Evolutionary conservation across 2,113 vertebrate species (phyloP).

Genomic region (Pipra filicauda): DNA sequence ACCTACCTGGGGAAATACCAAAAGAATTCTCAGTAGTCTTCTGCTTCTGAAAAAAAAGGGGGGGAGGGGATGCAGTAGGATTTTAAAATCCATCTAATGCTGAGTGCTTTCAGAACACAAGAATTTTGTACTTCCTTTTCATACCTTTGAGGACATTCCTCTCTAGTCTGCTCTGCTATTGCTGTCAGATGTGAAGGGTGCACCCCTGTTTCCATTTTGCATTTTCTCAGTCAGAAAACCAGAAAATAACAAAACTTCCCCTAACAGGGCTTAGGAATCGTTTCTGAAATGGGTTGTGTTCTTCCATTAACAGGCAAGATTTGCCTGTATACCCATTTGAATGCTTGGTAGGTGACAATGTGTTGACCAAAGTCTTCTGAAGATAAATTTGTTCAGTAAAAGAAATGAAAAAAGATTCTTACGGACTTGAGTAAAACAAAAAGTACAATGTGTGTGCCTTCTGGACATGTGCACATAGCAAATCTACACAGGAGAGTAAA

Average conservation of each 20-base stretch:
- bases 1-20: not conserved
- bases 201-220: not conserved
- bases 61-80: fast-evolving
- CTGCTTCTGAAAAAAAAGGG: not conserved
- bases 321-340: not conserved
- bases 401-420: not conserved
- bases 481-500: not conserved
- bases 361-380: not conserved
- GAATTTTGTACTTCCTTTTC: not conserved
- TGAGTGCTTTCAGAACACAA: not conserved
- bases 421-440: not conserved
- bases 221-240: not conserved
- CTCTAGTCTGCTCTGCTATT: not conserved
- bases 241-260: not conserved
- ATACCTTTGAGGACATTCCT: not conserved
- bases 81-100: not conserved
- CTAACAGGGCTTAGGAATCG: not conserved
- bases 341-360: not conserved
- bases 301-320: not conserved
- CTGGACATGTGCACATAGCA: not conserved
- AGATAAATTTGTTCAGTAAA: not conserved
- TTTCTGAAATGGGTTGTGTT: not conserved
- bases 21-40: not conserved
- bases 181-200: not conserved
- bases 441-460: not conserved